phyloP scores from a whole-genome alignment of 2,113 vertebrate genomes.

The Gracilinanus agilis region DNA sequence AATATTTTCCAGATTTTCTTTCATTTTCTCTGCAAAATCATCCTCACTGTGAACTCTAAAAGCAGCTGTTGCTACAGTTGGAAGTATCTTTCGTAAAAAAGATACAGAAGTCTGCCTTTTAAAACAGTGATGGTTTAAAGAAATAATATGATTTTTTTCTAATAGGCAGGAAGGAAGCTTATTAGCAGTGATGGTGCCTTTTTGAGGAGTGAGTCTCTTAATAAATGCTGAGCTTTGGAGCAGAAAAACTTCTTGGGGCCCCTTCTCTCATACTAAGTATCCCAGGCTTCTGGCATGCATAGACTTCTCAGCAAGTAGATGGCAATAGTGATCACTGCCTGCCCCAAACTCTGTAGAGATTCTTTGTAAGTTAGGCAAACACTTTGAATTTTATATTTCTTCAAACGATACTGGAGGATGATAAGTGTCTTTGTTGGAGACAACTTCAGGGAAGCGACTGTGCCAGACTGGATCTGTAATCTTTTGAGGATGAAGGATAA shows the following conservation, averaged over 20 bases:
- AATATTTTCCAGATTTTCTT: constrained; percentile 33
- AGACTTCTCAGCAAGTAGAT: not conserved
- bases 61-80: not conserved
- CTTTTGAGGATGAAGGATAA: no score
- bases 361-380: not conserved
- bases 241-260: not conserved
- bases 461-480: not conserved
- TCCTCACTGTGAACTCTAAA: not conserved
- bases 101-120: not conserved
- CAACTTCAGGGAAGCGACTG: not conserved
- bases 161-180: not conserved
- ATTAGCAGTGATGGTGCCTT: not conserved
- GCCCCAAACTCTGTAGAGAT: not conserved
- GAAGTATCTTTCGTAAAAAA: not conserved
- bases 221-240: not conserved
- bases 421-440: not conserved
- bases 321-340: not conserved
- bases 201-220: not conserved
- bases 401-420: not conserved
- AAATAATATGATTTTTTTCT: not conserved
- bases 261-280: not conserved
- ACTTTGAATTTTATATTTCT: not conserved
- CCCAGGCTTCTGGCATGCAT: not conserved
- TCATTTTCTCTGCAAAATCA: not conserved
- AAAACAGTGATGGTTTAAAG: not conserved